Percentiles rank a stretch among this genome's conserved stretches.
Evolutionary conservation across 30 jellyfish, hydroid and myxozoan species (phyloP).

Genomic region (Mastigias papua): DNA sequence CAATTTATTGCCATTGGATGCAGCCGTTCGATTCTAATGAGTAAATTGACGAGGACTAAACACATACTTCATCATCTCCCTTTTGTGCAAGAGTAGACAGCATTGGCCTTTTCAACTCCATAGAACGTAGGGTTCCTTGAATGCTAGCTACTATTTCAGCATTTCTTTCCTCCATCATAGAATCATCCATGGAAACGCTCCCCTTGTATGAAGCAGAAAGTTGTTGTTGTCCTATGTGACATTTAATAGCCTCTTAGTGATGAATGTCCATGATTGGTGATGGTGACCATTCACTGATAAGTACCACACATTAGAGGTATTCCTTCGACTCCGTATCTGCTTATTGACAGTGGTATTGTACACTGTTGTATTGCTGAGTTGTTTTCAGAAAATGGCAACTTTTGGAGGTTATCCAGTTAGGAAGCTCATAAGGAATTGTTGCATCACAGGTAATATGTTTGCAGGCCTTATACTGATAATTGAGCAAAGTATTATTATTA

Average conservation of each 20-base stretch:
- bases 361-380: too few relatives aligned
- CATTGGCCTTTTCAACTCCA: conserved; percentile 62
- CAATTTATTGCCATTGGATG: too few relatives aligned
- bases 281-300: too few relatives aligned
- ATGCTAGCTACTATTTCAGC: conserved; percentile 22
- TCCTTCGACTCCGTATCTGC: too few relatives aligned
- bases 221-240: background rate
- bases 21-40: too few relatives aligned
- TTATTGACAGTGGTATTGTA: too few relatives aligned
- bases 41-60: background rate
- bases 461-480: too few relatives aligned
- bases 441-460: conserved; percentile 69
- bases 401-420: conserved; percentile 52
- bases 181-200: background rate
- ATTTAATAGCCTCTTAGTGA: too few relatives aligned
- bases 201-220: background rate
- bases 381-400: conserved; percentile 45
- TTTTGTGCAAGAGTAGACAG: conserved; percentile 81
- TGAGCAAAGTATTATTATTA: too few relatives aligned
- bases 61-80: conserved; percentile 79
- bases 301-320: too few relatives aligned
- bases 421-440: conserved; percentile 35
- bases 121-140: conserved; percentile 36
- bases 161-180: conserved; percentile 9
- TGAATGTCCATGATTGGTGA: too few relatives aligned